Conservation (phyloP, 2,797 vertebrate species). For the Craterocephalus amniculus region DNA sequence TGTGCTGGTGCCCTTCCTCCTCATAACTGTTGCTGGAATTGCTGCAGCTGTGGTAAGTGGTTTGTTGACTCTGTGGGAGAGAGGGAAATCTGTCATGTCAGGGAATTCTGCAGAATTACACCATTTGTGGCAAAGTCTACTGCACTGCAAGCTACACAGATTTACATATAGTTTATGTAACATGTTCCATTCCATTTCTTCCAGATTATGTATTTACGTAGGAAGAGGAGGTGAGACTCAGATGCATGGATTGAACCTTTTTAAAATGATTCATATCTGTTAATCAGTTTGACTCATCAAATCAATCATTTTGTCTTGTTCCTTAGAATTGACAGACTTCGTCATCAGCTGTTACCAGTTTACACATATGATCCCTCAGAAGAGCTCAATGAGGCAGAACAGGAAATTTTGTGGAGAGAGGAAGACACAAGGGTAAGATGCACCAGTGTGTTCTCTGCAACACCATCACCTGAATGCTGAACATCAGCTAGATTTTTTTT, state of each 20-base stretch:
- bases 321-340: constrained; percentile 89
- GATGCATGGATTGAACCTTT: not conserved
- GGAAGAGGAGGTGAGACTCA: constrained; percentile 77
- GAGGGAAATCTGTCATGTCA: not conserved
- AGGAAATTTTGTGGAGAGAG: constrained; percentile 89
- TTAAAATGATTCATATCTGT: not conserved
- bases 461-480: not conserved
- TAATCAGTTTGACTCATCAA: not conserved
- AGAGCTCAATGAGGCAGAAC: constrained; percentile 92
- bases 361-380: constrained; percentile 95
- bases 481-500: not conserved
- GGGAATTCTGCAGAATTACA: not conserved
- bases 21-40: constrained; percentile 89
- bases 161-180: not conserved
- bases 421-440: constrained; percentile 88
- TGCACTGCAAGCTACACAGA: not conserved
- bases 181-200: constrained; percentile 47
- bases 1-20: constrained; percentile 90
- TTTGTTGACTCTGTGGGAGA: not conserved
- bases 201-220: constrained; percentile 84
- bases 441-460: not conserved
- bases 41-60: constrained; percentile 89
- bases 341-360: constrained; percentile 93
- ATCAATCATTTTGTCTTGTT: not conserved
- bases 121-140: not conserved